phyloP scores from a whole-genome alignment of 92 coral and sea anemone species.

The Desmophyllum pertusum region DNA sequence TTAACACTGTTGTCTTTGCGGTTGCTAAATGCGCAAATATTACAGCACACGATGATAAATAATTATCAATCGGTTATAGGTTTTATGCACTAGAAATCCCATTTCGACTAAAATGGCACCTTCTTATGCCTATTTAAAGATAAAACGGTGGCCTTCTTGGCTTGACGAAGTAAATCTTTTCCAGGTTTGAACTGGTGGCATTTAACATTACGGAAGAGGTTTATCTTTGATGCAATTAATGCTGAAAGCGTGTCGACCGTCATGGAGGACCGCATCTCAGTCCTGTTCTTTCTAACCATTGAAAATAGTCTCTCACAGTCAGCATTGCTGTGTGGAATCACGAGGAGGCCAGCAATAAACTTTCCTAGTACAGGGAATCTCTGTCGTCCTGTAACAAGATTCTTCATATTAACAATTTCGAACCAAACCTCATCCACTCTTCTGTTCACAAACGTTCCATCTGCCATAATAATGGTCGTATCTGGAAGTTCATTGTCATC shows the following conservation, averaged over 20 bases:
- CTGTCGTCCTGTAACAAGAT: constrained; percentile 41
- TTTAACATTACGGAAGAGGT: constrained; percentile 41
- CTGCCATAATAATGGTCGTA: constrained; percentile 27
- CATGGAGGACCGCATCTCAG: constrained; percentile 47
- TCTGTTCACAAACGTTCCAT: constrained; percentile 42
- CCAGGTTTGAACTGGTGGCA: constrained; percentile 49
- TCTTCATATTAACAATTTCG: constrained; percentile 51
- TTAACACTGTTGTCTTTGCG: too few species aligned
- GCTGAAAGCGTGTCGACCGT: constrained; percentile 55
- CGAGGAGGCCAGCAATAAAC: constrained; percentile 35
- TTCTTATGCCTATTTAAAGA: too few species aligned
- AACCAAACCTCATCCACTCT: constrained; percentile 48
- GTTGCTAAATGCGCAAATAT: too few species aligned
- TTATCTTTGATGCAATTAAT: constrained; percentile 46
- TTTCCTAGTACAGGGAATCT: constrained; percentile 46
- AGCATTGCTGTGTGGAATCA: constrained; percentile 50
- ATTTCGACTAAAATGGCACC: too few species aligned
- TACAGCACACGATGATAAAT: too few species aligned
- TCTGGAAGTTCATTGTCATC: constrained; percentile 46
- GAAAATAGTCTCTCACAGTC: constrained; percentile 56
- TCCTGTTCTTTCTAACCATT: constrained; percentile 49
- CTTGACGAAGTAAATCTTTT: constrained; percentile 43
- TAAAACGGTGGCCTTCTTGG: constrained; percentile 27
- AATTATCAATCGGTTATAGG: too few species aligned
- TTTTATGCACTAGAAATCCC: too few species aligned